phyloP scores from a whole-genome alignment of 2,888 invertebrate genomes.

The Sphaerophoria rueppellii region DNA sequence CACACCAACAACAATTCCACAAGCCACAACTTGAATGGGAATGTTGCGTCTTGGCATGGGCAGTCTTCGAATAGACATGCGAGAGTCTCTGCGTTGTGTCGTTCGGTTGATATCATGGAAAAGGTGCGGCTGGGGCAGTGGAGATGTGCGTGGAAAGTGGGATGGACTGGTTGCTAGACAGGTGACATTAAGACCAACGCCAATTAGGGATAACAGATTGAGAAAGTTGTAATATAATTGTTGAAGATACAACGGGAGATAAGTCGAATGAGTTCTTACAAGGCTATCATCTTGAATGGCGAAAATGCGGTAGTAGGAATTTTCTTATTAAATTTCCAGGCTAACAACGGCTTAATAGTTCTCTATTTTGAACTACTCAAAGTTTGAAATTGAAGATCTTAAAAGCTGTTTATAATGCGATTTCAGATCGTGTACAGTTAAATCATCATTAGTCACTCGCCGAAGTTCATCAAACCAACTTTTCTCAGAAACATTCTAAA shows the following conservation, averaged over 20 bases:
- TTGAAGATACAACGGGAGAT: conserved; percentile 1
- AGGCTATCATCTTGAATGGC: neutral
- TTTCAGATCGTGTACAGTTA: too few species aligned
- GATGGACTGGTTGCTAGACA: conserved; percentile 4
- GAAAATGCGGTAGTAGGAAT: neutral
- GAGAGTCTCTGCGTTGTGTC: conserved; percentile 1
- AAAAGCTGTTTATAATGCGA: too few species aligned
- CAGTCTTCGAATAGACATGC: conserved; percentile 23
- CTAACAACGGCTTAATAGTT: too few species aligned
- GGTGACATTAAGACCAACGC: conserved; percentile 28
- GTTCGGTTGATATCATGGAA: neutral
- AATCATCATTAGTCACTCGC: too few species aligned
- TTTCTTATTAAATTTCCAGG: too few species aligned
- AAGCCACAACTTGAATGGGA: conserved; percentile 45
- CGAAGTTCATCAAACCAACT: too few species aligned
- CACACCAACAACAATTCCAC: neutral
- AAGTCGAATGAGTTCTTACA: neutral
- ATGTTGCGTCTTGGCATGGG: conserved; percentile 19
- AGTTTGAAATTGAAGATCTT: too few species aligned
- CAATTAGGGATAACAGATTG: conserved; percentile 35
- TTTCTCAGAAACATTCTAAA: too few species aligned
- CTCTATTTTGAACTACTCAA: too few species aligned
- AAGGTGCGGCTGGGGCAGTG: neutral
- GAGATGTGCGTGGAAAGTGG: conserved; percentile 29
- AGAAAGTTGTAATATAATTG: conserved; percentile 21